Base-by-base conservation (phyloP, 2,888 invertebrate genomes). In the Dicranocentrus wangi region DNA sequence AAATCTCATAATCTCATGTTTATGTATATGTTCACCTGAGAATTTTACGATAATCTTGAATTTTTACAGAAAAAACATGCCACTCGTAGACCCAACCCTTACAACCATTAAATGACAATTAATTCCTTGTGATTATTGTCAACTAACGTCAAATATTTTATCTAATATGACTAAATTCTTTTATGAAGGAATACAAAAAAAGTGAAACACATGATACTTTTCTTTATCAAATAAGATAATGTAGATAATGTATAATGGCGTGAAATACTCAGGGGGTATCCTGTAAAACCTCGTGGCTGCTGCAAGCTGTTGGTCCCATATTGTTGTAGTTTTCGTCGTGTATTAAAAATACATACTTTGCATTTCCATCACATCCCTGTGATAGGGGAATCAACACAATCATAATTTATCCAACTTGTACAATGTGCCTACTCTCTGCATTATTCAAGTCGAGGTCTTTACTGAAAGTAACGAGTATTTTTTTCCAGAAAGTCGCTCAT, bases 61-160 rank as follows among this genome's bases (percentile, higher is more conserved):
- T n/a, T 1, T 43, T 43, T 43, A 8, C 43, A 43, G 13, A 1
- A 43, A 8, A 43, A 13, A 43, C 43, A 19, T 17, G 39, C 43
- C 13, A 32, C 27, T 28, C 25, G 13, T 23, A 8, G 23, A 47
- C 77, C 77, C 53, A 78, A 43, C 78, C 78, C 47, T 58, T 39
- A 55, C 39, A 71, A 47, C 42, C 71, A 78, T 78, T 78, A 78
- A 78, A 78, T 53, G 27, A 28, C 71, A 70, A 78, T 78, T 65
- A 78, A 53, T 65, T 61, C 51, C 70, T 51, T 78, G 61, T 19
- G 53, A 77, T 63, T 69, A 78, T 78, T 78, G 78, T 78, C 78
- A 78, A 53, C 70, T 51, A 43, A 61, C 61, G 65, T 71, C 70
- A 78, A 70, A 78, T 78, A 78, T 55, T 65, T 78, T 43, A 78